Conservation (phyloP, 2,888 invertebrate genomes). For the Agonopterix subpropinquella region DNA sequence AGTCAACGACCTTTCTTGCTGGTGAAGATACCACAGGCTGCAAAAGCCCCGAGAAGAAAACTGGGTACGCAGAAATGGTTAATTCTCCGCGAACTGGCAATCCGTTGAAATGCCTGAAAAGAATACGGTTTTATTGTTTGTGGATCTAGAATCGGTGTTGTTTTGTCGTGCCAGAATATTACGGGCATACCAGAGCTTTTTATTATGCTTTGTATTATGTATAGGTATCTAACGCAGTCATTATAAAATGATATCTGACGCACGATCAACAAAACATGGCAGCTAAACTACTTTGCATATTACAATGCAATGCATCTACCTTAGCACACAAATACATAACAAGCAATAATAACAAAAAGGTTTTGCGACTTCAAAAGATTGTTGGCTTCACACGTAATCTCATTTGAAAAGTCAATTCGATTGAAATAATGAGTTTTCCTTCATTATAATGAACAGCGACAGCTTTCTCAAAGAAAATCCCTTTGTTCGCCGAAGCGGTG, state of each 20-base stretch:
- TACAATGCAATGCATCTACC: no score
- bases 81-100: slow-evolving; percentile 91
- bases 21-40: slow-evolving; percentile 86
- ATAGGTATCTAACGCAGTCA: no score
- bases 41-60: slow-evolving; percentile 84
- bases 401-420: slow-evolving; percentile 23
- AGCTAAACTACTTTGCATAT: no score
- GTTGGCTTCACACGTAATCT: slow-evolving; percentile 22
- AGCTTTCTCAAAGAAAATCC: slow-evolving; percentile 32
- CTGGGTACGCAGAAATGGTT: slow-evolving; percentile 89
- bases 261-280: no score
- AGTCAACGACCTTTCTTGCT: slow-evolving; percentile 81
- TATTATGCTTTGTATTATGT: no score
- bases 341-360: no score
- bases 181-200: no score
- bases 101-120: slow-evolving; percentile 86
- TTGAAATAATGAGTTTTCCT: slow-evolving; percentile 34
- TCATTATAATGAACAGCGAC: slow-evolving; percentile 26
- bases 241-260: no score
- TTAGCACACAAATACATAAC: no score
- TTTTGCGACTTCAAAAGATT: background rate
- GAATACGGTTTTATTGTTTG: background rate
- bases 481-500: slow-evolving; percentile 24
- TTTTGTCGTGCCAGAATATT: background rate
- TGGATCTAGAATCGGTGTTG: background rate